phyloP scores from a whole-genome alignment of 2,113 vertebrate genomes.

The Rhinolophus sinicus region DNA sequence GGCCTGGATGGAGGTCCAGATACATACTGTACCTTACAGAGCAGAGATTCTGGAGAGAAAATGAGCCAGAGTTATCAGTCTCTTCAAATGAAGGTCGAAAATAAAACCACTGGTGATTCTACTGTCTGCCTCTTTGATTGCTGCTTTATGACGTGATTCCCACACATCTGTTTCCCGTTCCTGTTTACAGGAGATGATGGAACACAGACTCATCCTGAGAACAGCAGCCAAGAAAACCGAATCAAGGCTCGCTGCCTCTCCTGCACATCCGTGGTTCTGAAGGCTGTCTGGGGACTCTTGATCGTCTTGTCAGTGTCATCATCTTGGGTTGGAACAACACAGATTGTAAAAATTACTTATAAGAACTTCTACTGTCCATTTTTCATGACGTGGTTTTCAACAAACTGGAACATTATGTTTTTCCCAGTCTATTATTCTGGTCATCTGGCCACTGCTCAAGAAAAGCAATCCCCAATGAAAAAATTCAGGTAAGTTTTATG shows the following conservation, averaged over 20 bases:
- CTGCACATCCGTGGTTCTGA: slow-evolving; percentile 89
- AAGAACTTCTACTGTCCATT: slow-evolving; percentile 99
- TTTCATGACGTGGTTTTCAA: slow-evolving; percentile 99
- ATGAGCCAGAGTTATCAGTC: not conserved
- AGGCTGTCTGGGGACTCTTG: slow-evolving; percentile 95
- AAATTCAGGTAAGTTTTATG: slow-evolving; percentile 93
- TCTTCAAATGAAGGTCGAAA: not conserved
- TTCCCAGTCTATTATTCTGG: slow-evolving; percentile 98
- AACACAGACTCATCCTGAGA: slow-evolving; percentile 87
- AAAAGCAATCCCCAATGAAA: slow-evolving; percentile 96
- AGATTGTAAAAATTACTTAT: slow-evolving; percentile 97
- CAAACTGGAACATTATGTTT: slow-evolving; percentile 99
- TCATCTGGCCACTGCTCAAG: slow-evolving; percentile 92
- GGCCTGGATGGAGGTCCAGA: not conserved
- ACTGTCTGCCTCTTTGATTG: not conserved
- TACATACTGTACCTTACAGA: not conserved
- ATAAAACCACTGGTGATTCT: not conserved
- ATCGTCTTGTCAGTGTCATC: slow-evolving; percentile 96
- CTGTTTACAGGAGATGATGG: slow-evolving; percentile 92
- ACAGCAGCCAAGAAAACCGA: slow-evolving; percentile 83
- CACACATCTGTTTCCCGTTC: slow-evolving; percentile 39
- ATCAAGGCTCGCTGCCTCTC: slow-evolving; percentile 93
- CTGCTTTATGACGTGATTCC: slow-evolving; percentile 24
- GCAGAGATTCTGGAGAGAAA: not conserved
- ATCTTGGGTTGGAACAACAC: slow-evolving; percentile 98